Conservation (phyloP, 2,113 vertebrate genomes). For the Bettongia penicillata region DNA sequence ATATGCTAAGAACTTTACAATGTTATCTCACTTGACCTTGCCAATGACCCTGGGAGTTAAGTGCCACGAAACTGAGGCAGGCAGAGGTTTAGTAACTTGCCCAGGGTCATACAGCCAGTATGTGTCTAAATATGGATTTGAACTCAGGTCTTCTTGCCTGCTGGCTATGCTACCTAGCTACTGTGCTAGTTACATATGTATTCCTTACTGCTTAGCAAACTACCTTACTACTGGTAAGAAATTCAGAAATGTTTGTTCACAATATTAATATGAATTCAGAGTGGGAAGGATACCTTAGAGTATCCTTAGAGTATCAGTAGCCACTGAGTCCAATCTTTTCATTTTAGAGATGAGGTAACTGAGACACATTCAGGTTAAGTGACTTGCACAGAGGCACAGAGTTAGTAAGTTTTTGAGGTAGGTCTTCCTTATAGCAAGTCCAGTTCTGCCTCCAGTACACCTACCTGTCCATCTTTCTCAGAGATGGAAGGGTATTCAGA, state of each 20-base stretch:
- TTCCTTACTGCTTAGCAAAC: background rate
- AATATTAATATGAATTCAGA: background rate
- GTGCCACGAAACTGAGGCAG: background rate
- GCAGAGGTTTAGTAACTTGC: background rate
- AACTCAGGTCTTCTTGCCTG: background rate
- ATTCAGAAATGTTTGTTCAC: background rate
- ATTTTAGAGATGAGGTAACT: background rate
- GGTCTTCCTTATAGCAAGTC: background rate
- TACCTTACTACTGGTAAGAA: background rate
- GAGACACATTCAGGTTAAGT: background rate
- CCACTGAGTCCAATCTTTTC: background rate
- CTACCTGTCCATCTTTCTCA: background rate
- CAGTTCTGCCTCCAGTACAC: background rate
- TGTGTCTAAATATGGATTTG: background rate
- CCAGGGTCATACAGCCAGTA: background rate
- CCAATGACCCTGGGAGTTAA: background rate
- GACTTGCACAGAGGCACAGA: background rate
- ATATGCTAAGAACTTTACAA: constrained; percentile 11
- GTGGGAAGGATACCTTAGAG: background rate
- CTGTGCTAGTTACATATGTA: background rate
- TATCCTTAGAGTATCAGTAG: too few relatives aligned
- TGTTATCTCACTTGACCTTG: background rate
- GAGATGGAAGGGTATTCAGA: background rate
- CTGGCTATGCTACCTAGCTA: background rate
- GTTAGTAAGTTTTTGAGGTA: background rate